Base-by-base conservation (phyloP, 2,888 invertebrate genomes). In the Sisyra terminalis region DNA sequence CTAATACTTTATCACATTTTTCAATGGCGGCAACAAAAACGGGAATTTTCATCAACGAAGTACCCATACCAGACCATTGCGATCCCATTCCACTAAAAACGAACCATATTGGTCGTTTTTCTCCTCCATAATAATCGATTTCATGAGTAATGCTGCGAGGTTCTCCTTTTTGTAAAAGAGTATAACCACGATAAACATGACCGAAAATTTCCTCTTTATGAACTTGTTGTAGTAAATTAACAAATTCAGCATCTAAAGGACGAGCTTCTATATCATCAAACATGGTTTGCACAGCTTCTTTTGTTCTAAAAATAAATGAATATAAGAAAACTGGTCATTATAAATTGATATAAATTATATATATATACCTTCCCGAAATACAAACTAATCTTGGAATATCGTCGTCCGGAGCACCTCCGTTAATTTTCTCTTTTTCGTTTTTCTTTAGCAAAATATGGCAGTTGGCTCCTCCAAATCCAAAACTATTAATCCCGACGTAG, bases 401-500 rank as follows among this genome's bases (percentile, higher is more conserved):
- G 50, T 84, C 83, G 0, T 56, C 52, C 0, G 82, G 77, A 10
- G 70, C 53, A 9, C 72, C 75, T 1, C 67, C 63, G 55, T 79
- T 79, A 1, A 70, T 59, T 63, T 78, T 81, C 18, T 54, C 67
- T 47, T 72, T 73, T 0, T 64, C 54, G 44, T 74, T 62, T 38
- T 76, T 71, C 55, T 73, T 71, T 8, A 85, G 56, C 34, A 85
- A 56, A 24, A 75, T 65, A 52, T 86, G 85, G 38, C 78, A 81
- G 54, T 89, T 90, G 3, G 82, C 81, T 1, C 93, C 94, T 17
- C 93, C 93, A 56, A 94, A 94, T 0, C 93, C 93, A 57, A 93
- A 94, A 7, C 87, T 88, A 65, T 88, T 94, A 16, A 93, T 69
- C 3, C 83, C 92, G 16, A 81, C 77, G 55, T 80, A 67, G 31